Percentiles rank a stretch among this genome's conserved stretches.
Evolutionary conservation across 2,113 vertebrate species (phyloP).

Genomic region (Hemiprocne comata): DNA sequence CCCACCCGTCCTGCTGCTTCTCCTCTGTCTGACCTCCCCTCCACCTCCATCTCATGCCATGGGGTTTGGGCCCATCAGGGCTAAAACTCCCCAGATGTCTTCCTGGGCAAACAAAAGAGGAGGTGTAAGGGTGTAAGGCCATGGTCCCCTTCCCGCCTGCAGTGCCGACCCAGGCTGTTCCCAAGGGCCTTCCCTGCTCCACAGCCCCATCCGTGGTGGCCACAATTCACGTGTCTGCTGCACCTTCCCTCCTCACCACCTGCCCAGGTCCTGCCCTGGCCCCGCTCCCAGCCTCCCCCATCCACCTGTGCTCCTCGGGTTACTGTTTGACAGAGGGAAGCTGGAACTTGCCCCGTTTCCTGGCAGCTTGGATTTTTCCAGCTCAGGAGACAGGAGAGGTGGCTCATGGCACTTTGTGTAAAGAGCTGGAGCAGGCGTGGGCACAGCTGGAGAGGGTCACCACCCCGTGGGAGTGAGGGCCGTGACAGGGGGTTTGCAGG

Average conservation of each 20-base stretch:
- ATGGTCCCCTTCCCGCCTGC: background rate
- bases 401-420: background rate
- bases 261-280: background rate
- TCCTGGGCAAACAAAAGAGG: background rate
- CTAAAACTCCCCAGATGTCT: background rate
- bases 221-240: accelerated
- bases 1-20: background rate
- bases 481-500: accelerated
- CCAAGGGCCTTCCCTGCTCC: background rate
- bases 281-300: background rate
- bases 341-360: background rate
- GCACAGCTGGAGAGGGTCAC: accelerated
- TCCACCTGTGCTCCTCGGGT: background rate
- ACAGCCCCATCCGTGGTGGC: background rate
- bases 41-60: accelerated
- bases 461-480: accelerated
- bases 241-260: accelerated
- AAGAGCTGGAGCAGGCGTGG: background rate
- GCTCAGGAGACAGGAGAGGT: background rate
- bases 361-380: background rate
- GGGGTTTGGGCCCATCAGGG: background rate
- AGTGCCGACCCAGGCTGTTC: background rate
- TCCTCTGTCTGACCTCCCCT: background rate
- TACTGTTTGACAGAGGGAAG: background rate
- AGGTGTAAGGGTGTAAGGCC: background rate